Conservation (phyloP, 2,113 vertebrate genomes). For the Ivindomyrus marchei region DNA sequence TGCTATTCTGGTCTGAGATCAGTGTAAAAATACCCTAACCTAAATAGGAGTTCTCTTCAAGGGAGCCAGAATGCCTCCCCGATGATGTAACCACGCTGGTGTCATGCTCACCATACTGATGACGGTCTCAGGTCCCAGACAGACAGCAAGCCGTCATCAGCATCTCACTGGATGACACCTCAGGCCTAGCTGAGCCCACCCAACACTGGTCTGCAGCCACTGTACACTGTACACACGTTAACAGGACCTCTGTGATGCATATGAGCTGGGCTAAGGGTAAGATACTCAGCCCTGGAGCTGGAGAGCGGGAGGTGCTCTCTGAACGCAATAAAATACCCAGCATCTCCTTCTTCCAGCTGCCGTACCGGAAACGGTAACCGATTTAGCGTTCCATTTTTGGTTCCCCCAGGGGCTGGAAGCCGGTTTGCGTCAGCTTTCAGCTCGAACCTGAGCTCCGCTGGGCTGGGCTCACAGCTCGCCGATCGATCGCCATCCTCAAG, state of each 20-base stretch:
- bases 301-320: background rate
- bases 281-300: background rate
- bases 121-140: background rate
- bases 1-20: background rate
- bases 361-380: background rate
- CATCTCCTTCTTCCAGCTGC: background rate
- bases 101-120: background rate
- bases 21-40: background rate
- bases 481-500: background rate
- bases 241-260: too few species aligned
- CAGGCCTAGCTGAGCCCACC: background rate
- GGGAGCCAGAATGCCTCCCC: background rate
- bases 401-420: background rate
- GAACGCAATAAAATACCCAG: background rate
- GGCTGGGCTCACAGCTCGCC: background rate
- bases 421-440: background rate
- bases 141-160: background rate
- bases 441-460: background rate
- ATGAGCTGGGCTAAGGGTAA: background rate
- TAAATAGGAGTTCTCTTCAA: background rate
- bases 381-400: slow-evolving; percentile 14
- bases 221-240: background rate
- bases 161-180: background rate
- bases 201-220: background rate
- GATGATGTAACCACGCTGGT: background rate